Percentiles rank a stretch among this genome's conserved stretches.
Evolutionary conservation across 2,888 invertebrate species (phyloP).

Genomic region (Leptogaster cylindrica): DNA sequence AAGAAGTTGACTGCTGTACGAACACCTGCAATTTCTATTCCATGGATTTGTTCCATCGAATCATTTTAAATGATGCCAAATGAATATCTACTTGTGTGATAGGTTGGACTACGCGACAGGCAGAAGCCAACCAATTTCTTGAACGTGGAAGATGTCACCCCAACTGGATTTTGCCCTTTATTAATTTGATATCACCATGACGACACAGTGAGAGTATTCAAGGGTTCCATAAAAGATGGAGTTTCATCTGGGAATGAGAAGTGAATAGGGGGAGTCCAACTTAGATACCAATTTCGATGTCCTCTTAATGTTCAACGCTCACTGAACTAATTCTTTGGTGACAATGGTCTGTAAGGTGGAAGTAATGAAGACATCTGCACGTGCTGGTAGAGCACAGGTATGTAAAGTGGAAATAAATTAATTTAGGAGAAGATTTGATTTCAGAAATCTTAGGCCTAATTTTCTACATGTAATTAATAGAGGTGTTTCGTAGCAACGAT

Average conservation of each 20-base stretch:
- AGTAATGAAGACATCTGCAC: conserved; percentile 36
- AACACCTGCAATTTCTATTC: not conserved
- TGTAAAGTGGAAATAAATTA: conserved; percentile 37
- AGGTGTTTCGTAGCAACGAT: conserved; percentile 1
- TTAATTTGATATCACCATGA: conserved; percentile 30
- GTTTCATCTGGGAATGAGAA: not conserved
- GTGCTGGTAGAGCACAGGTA: conserved; percentile 5
- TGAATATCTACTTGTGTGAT: too few relatives aligned
- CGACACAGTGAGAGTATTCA: conserved; percentile 1
- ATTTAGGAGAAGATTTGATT: conserved; percentile 1
- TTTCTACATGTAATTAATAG: conserved; percentile 7
- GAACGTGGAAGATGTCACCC: conserved; percentile 18
- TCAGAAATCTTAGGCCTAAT: conserved; percentile 6
- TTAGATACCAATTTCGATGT: not conserved
- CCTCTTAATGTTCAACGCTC: not conserved
- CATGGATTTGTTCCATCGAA: too few relatives aligned
- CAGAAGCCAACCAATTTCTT: conserved; percentile 9
- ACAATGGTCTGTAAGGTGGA: not conserved
- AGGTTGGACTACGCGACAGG: too few relatives aligned
- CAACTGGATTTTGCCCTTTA: conserved; percentile 8
- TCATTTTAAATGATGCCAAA: too few relatives aligned
- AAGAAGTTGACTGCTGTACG: not conserved
- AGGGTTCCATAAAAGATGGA: too few relatives aligned
- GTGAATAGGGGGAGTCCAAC: not conserved
- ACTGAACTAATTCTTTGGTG: conserved; percentile 21